phyloP scores from a whole-genome alignment of 2,888 invertebrate genomes.

The Stratiomys singularior region DNA sequence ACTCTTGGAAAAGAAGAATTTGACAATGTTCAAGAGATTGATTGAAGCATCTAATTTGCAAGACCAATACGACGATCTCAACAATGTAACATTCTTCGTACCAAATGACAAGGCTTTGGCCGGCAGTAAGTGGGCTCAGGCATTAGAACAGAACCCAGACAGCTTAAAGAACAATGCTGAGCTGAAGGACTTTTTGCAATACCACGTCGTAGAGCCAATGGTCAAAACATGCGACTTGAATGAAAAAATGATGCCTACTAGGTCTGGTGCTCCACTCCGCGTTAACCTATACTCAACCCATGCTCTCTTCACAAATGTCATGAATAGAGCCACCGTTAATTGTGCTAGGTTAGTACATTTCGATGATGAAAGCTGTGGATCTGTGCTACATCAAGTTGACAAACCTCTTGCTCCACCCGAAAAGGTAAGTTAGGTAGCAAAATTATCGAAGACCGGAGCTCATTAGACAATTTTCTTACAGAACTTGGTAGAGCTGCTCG shows the following conservation, averaged over 20 bases:
- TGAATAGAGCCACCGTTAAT: slow-evolving; percentile 73
- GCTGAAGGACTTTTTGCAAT: slow-evolving; percentile 70
- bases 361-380: slow-evolving; percentile 75
- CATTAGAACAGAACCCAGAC: slow-evolving; percentile 62
- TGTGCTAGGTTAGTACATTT: slow-evolving; percentile 72
- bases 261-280: slow-evolving; percentile 67
- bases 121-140: slow-evolving; percentile 62
- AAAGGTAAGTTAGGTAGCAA: slow-evolving; percentile 55
- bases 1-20: slow-evolving; percentile 70
- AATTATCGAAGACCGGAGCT: background rate
- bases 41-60: slow-evolving; percentile 69
- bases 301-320: slow-evolving; percentile 69
- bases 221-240: slow-evolving; percentile 70
- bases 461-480: slow-evolving; percentile 48
- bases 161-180: slow-evolving; percentile 63
- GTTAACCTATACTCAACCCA: slow-evolving; percentile 72
- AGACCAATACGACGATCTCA: slow-evolving; percentile 69
- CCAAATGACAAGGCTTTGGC: slow-evolving; percentile 74
- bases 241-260: slow-evolving; percentile 68
- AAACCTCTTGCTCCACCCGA: slow-evolving; percentile 67
- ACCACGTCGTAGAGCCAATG: slow-evolving; percentile 71
- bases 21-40: slow-evolving; percentile 70
- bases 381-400: slow-evolving; percentile 74
- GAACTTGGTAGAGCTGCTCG: slow-evolving; percentile 60
- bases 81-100: slow-evolving; percentile 73